A percentile compares a stretch with the other conserved stretches of the same genome.
phyloP scores from a whole-genome alignment of 2,888 invertebrate genomes.

The Eristalis pertinax region DNA sequence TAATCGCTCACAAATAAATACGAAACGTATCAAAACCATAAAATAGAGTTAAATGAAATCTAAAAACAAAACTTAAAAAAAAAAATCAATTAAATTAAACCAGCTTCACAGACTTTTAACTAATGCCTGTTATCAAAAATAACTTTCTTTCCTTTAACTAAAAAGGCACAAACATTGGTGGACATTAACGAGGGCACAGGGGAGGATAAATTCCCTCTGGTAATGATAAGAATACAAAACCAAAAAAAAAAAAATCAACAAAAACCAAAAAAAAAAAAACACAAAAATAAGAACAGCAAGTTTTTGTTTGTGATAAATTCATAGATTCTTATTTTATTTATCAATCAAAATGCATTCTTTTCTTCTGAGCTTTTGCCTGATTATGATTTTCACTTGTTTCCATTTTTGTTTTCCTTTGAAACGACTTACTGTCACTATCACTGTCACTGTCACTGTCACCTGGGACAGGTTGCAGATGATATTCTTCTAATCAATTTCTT shows the following conservation, averaged over 20 bases:
- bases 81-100: background rate
- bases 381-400: slow-evolving; percentile 51
- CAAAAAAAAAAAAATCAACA: slow-evolving; percentile 44
- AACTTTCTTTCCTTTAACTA: slow-evolving; percentile 73
- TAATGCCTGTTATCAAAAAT: slow-evolving; percentile 61
- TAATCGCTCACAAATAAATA: slow-evolving; percentile 13
- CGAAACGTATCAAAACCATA: slow-evolving; percentile 28
- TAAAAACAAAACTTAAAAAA: slow-evolving; percentile 24
- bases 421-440: background rate
- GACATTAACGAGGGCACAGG: slow-evolving; percentile 93
- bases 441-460: background rate
- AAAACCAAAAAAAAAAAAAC: slow-evolving; percentile 34
- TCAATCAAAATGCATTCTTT: slow-evolving; percentile 39
- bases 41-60: slow-evolving; percentile 40
- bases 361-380: slow-evolving; percentile 57
- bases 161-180: slow-evolving; percentile 91
- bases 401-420: slow-evolving; percentile 31
- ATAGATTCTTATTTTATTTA: slow-evolving; percentile 47
- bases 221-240: slow-evolving; percentile 82
- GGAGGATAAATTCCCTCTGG: slow-evolving; percentile 96
- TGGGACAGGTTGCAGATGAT: background rate
- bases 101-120: slow-evolving; percentile 34
- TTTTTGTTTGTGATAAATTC: slow-evolving; percentile 51
- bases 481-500: background rate
- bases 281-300: slow-evolving; percentile 1